Evolutionary conservation across 2,888 invertebrate genomes (phyloP), one percentile per base, ranked within the genome.

Genomic region (Idaea dimidiata): DNA sequence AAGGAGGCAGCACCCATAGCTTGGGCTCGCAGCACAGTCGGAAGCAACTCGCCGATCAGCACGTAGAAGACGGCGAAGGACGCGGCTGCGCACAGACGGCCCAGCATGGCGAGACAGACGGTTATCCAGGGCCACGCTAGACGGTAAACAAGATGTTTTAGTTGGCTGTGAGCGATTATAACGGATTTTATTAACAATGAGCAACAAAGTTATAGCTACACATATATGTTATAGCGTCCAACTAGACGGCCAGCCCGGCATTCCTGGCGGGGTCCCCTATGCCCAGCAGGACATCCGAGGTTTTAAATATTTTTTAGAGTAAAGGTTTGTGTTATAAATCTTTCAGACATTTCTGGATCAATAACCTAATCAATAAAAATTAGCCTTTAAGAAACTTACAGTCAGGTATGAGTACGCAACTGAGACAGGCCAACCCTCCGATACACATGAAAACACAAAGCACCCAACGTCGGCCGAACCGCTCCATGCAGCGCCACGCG

Each of bases 61-160:
- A 95, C 95, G 82, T 95, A 95, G 82, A 95, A 95, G 0, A 95
- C 94, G 0, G 95, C 94, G 74, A 95, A 95, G 0, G 95, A 94
- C 0, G 95, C 94, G 3, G 95, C 95, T n/a, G 94, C 94, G 53
- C 94, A 94, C 58, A 95, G 92, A 67, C 95, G 93, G 0, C 95
- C 95, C 61, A 95, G 80, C 94, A 95, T 95, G 7, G 95, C 95
- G 61, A 95, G 80, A 0, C 89, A 86, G 0, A 95, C 94, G 14
- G 94, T 94, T 57, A 95, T 86, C 95, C 94, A 95, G 0, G 94
- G 94, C 77, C 91, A 91, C 1, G 93, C 94, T 94, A 79, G 6
- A 81, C 79, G 58, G 57, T 8, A 64, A 64, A 57, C 54, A 16
- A 33, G 54, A 17, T 31, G 6, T 10, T 54, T 56, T 6, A 57